These are phyloP conservation scores for Lipotes vexillifer DNA, from an alignment of 2,113 vertebrate species.

Conservation along the genomic window DNA sequence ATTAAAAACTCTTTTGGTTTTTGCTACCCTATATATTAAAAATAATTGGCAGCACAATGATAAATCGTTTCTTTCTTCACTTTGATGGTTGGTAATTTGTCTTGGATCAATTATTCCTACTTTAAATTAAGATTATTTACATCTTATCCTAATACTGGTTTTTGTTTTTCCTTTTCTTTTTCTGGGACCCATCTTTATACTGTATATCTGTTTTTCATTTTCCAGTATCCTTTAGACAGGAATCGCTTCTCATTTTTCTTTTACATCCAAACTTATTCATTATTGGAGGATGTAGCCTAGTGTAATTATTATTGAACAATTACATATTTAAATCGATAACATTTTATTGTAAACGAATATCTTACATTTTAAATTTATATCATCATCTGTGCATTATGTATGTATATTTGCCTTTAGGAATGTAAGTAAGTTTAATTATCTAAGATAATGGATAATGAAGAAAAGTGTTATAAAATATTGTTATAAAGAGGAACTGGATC, in stretches of 20 bases:
- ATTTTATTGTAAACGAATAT: neutral
- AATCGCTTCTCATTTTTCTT: neutral
- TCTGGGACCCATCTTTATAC: neutral
- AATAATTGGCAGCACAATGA: neutral
- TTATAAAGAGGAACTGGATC: neutral
- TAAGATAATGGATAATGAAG: neutral
- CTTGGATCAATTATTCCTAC: neutral
- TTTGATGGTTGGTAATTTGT: neutral
- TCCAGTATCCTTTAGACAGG: neutral
- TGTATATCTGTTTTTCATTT: neutral
- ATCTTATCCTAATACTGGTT: neutral
- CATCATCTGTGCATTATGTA: neutral
- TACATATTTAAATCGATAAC: neutral
- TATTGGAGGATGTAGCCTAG: neutral
- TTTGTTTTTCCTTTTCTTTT: neutral
- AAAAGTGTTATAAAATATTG: neutral
- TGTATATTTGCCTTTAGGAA: neutral
- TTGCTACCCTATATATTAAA: neutral
- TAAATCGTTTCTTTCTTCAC: neutral
- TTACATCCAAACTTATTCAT: neutral
- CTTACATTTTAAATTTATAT: neutral
- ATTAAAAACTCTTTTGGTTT: neutral
- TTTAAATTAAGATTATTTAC: neutral
- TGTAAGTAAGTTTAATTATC: neutral
- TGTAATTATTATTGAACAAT: neutral